Percentiles rank a stretch among this genome's conserved stretches.
These are phyloP conservation scores for Scaptomyza hsui DNA, from an alignment of 1,140 invertebrate species.

Conservation along the genomic window DNA sequence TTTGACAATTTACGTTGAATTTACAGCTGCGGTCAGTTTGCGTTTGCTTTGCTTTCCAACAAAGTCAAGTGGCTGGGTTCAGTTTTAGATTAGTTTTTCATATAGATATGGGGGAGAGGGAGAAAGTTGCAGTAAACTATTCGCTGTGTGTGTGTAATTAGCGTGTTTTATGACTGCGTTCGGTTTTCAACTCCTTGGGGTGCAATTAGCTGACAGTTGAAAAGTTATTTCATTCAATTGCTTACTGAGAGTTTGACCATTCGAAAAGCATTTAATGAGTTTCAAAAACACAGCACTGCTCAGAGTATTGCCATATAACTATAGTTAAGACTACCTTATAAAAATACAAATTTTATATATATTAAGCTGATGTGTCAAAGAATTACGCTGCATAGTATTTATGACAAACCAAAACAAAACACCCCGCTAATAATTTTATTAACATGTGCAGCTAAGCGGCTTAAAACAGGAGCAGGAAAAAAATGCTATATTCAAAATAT, in stretches of 20 bases:
- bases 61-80: conserved; percentile 67
- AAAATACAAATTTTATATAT: not conserved
- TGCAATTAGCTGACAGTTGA: conserved; percentile 65
- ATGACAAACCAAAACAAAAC: not conserved
- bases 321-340: too few species aligned
- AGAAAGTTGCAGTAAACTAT: conserved; percentile 31
- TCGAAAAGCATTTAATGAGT: conserved; percentile 4
- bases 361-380: not conserved
- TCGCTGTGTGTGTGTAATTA: conserved; percentile 60
- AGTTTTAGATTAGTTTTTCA: conserved; percentile 77
- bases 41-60: conserved; percentile 36
- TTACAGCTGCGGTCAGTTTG: conserved; percentile 69
- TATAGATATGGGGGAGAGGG: conserved; percentile 8
- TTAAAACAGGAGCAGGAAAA: conserved; percentile 51
- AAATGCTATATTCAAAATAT: conserved; percentile 33
- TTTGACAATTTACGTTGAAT: conserved; percentile 67
- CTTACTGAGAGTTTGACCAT: conserved; percentile 45
- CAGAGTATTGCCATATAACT: too few species aligned
- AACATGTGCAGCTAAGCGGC: conserved; percentile 76
- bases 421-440: conserved; percentile 69
- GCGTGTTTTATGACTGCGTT: conserved; percentile 72
- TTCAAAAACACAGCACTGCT: not conserved
- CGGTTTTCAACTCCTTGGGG: conserved; percentile 64
- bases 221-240: conserved; percentile 65
- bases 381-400: too few species aligned